Evolutionary conservation across 1,140 invertebrate species (phyloP), one percentile per base, ranked within the genome.

Genomic region (Eumaeus atala): DNA sequence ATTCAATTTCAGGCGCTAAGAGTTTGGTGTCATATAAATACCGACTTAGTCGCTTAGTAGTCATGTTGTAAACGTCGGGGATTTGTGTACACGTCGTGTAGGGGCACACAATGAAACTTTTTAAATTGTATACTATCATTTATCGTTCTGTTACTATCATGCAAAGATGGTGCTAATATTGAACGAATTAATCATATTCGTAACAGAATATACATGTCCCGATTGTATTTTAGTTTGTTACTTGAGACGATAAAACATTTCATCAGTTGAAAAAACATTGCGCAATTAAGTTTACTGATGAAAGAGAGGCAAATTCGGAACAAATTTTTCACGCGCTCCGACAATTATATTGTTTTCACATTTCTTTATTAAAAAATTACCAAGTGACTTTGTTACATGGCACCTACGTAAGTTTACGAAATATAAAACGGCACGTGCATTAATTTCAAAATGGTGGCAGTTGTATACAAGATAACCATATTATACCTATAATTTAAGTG

Each of bases 81-180:
- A 48, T 48, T 48, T 48, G 14, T 21, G 5, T 48, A 48, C 9
- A 28, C 3, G 48, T 49, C 48, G 28, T 49, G 21, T 49, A 49
- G 33, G 28, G 48, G 33, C 33, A 49, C 18, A 18, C 12, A n/a
- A 33, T 28, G 28, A 18, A 28, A 8, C n/a, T 5, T 49, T 49
- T 49, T n/a, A n/a, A n/a, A 28, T 49, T n/a, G 48, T 28, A 49
- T 5, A 49, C 28, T 49, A 49, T 49, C 18, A 49, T 28, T 18
- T 33, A 28, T 33, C 10, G 48, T n/a, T 49, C 10, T 49, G 48
- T 49, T 49, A 49, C 11, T 49, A 28, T 49, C 48, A 49, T 49
- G 28, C 33, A 34, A 49, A 49, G 21, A 34, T 49, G 9, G n/a
- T n/a, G n/a, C n/a, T n/a, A n/a, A 34, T 48, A 49, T 34, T 34